Evolutionary conservation across 1,140 invertebrate species (phyloP).

Genomic region (Mamestra configurata): DNA sequence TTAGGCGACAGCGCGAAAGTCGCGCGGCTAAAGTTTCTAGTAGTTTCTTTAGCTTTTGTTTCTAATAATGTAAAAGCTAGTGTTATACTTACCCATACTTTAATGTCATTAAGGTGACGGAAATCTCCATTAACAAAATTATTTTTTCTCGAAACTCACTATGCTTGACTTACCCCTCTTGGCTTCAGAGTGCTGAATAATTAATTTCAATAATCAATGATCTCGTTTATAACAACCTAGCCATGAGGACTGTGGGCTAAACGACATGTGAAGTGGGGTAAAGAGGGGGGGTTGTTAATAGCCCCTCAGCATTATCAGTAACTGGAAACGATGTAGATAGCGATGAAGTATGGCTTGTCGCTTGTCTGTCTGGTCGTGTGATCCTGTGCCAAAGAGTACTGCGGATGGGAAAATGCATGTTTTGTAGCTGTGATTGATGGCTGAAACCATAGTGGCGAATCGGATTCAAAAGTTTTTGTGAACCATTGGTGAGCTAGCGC

Average conservation of each 20-base stretch:
- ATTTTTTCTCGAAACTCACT: too few relatives aligned
- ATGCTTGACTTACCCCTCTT: too few relatives aligned
- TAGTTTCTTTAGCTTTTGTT: too few relatives aligned
- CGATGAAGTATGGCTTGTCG: conserved; percentile 49
- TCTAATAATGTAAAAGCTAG: too few relatives aligned
- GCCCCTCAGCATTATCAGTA: conserved; percentile 38
- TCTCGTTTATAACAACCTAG: conserved; percentile 10
- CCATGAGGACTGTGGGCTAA: not conserved
- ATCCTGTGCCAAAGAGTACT: not conserved
- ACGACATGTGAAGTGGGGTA: not conserved
- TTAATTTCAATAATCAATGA: conserved; percentile 42
- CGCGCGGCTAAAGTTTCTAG: too few relatives aligned
- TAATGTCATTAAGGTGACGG: too few relatives aligned
- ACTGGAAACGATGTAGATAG: conserved; percentile 57
- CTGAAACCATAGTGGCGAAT: too few relatives aligned
- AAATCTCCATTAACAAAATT: too few relatives aligned
- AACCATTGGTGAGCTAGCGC: too few relatives aligned
- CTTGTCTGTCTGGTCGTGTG: not conserved
- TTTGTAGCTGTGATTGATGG: not conserved
- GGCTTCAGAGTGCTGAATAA: not conserved
- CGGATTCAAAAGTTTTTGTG: too few relatives aligned
- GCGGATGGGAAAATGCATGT: not conserved
- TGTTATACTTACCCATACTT: too few relatives aligned
- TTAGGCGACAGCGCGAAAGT: too few relatives aligned
- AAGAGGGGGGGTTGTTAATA: conserved; percentile 19